Evolutionary conservation across 2,113 vertebrate genomes (phyloP).

Genomic region (Pangasianodon hypophthalmus): DNA sequence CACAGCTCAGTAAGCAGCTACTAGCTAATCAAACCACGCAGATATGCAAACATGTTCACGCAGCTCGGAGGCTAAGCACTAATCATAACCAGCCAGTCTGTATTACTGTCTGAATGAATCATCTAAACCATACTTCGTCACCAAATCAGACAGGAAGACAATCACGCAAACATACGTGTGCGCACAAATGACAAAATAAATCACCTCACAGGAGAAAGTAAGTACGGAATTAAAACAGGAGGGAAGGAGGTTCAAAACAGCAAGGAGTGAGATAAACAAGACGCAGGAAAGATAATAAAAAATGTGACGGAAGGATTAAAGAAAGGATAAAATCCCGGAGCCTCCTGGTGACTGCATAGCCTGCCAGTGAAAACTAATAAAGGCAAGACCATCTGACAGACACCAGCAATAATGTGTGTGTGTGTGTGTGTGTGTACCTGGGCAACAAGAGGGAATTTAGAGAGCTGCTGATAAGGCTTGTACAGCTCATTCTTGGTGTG

Average conservation of each 20-base stretch:
- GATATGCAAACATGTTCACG: constrained; percentile 26
- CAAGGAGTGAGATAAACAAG: constrained; percentile 10
- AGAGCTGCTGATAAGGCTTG: background rate
- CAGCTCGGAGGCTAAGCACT: constrained; percentile 52
- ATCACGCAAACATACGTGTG: background rate
- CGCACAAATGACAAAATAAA: background rate
- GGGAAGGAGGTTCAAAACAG: background rate
- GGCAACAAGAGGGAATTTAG: background rate
- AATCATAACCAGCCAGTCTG: constrained; percentile 70
- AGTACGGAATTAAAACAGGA: constrained; percentile 14
- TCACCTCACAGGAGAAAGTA: constrained; percentile 10
- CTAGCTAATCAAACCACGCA: constrained; percentile 6
- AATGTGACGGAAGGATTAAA: constrained; percentile 43
- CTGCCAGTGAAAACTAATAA: constrained; percentile 54
- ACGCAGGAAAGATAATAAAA: constrained; percentile 38
- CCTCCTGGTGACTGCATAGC: constrained; percentile 35
- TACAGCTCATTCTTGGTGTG: constrained; percentile 10
- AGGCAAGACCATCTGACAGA: constrained; percentile 49
- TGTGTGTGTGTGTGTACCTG: constrained; percentile 23
- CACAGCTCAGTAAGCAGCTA: background rate
- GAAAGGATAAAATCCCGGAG: constrained; percentile 44
- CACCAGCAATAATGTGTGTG: constrained; percentile 42
- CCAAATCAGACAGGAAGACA: constrained; percentile 35
- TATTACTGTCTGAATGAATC: constrained; percentile 72
- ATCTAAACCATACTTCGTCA: constrained; percentile 63